A percentile compares a stretch with the other conserved stretches of the same genome.
These are phyloP conservation scores for Endomychus coccineus DNA, from an alignment of 2,888 invertebrate species.

Conservation along the genomic window DNA sequence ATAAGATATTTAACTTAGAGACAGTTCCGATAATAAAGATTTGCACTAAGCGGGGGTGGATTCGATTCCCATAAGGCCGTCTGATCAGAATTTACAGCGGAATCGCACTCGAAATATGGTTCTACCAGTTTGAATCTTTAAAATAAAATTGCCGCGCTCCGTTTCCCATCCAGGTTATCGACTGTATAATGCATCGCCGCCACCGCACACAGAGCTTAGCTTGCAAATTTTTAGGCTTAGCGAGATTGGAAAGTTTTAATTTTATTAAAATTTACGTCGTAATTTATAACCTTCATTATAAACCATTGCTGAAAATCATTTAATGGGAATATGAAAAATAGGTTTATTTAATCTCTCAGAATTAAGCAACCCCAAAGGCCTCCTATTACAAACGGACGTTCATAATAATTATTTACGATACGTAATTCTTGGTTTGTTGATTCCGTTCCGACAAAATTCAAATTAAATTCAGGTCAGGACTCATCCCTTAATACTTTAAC, in stretches of 20 bases:
- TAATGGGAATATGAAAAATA: slow-evolving; percentile 2
- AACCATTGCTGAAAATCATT: background rate
- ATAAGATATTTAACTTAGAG: slow-evolving; percentile 36
- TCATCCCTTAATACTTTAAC: too few species aligned
- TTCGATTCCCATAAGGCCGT: slow-evolving; percentile 29
- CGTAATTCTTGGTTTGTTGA: too few species aligned
- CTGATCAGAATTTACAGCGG: slow-evolving; percentile 34
- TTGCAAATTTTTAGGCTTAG: slow-evolving; percentile 18
- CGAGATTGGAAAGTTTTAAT: slow-evolving; percentile 16
- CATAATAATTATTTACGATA: too few species aligned
- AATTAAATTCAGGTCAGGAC: too few species aligned
- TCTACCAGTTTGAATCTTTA: slow-evolving; percentile 28
- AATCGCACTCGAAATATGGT: slow-evolving; percentile 27
- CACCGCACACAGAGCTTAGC: slow-evolving; percentile 21
- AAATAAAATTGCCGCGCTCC: slow-evolving; percentile 27
- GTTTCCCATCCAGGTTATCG: slow-evolving; percentile 25
- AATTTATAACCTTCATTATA: slow-evolving; percentile 17
- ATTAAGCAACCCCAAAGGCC: too few species aligned
- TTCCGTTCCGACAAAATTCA: too few species aligned
- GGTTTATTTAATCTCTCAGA: slow-evolving; percentile 7
- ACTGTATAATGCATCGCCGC: slow-evolving; percentile 21
- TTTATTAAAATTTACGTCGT: slow-evolving; percentile 13
- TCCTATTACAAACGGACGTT: too few species aligned
- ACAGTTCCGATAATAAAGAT: slow-evolving; percentile 35
- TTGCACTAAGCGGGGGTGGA: slow-evolving; percentile 27